Base-by-base conservation (phyloP, 2,888 invertebrate species). In the Ecdyonurus torrentis region DNA sequence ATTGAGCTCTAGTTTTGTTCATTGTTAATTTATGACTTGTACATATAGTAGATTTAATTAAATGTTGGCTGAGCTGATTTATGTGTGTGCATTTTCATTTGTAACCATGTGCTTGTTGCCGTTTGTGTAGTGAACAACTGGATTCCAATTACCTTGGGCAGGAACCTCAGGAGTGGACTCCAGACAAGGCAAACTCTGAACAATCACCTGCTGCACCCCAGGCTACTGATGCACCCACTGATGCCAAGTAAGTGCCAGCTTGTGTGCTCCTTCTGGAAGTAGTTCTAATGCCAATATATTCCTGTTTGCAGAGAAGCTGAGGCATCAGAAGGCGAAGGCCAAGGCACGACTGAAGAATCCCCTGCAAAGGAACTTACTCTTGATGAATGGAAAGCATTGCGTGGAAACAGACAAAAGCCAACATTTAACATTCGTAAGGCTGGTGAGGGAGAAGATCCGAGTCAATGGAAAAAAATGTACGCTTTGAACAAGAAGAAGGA, bases 301-400 rank as follows among this genome's bases (percentile, higher is more conserved):
- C n/a, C n/a, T n/a, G n/a, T n/a, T n/a, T n/a, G n/a, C 23, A 63
- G 75, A 72, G 67, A 68, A 62, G 58, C 66, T 52, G 67, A 63
- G 10, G 68, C 66, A 22, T 67, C 65, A 61, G 69, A 67, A 61
- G 68, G 65, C 60, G 67, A 69, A 53, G 70, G 70, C 18, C 60
- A 58, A 62, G 62, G 78, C 72, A 75, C 74, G 66, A 77, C 79
- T 1, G 80, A 79, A 62, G 90, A 89, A 70, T 90, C 90, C 68
- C 89, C 87, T 74, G 83, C 87, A 61, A 87, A 88, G 71, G 90
- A 89, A 78, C 81, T 96, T 74, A 96, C 96, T 52, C 79, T 95
- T 69, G 95, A 95, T 73, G 95, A 96, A 81, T 96, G 91, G 86
- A 92, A 92, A 77, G 92, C 91, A 64, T 79, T 89, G 70, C 88